These are phyloP conservation scores for Lampropteryx suffumata DNA, from an alignment of 2,888 invertebrate genomes.

Conservation along the genomic window DNA sequence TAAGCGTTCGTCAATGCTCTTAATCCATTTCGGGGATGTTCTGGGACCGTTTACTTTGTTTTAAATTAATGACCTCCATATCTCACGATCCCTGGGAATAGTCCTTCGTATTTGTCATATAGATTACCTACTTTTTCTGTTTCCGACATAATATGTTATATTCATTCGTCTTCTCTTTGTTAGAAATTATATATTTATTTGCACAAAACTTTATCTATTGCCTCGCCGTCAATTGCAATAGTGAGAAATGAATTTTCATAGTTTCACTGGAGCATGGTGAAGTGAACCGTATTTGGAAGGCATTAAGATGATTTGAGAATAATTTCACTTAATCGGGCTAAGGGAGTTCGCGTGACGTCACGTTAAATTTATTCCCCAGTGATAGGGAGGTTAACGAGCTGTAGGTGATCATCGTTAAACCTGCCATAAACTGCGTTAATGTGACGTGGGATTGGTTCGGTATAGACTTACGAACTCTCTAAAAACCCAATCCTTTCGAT, in stretches of 20 bases:
- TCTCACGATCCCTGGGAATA: conserved; percentile 62
- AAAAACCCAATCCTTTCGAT: conserved; percentile 38
- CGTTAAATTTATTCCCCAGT: conserved; percentile 58
- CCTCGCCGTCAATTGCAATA: conserved; percentile 35
- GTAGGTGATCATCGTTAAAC: conserved; percentile 63
- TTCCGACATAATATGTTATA: conserved; percentile 53
- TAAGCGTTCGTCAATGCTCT: conserved; percentile 54
- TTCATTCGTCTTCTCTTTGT: conserved; percentile 45
- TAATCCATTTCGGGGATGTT: conserved; percentile 56
- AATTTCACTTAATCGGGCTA: conserved; percentile 45
- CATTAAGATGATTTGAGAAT: conserved; percentile 43
- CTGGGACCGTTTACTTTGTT: conserved; percentile 62
- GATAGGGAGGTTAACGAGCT: conserved; percentile 67
- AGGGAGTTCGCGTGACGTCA: conserved; percentile 50
- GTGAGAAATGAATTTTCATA: conserved; percentile 50
- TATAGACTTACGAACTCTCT: conserved; percentile 41
- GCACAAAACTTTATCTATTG: conserved; percentile 37
- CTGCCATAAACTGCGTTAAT: conserved; percentile 63
- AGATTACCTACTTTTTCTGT: conserved; percentile 71
- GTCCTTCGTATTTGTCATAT: conserved; percentile 71
- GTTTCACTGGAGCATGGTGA: conserved; percentile 34
- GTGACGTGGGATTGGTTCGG: conserved; percentile 56
- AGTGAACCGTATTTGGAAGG: conserved; percentile 40
- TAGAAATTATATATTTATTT: conserved; percentile 35
- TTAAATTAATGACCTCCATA: conserved; percentile 66